Evolutionary conservation across 2,888 invertebrate species (phyloP), one percentile per base, ranked within the genome.

Genomic region (Julus scanicus): DNA sequence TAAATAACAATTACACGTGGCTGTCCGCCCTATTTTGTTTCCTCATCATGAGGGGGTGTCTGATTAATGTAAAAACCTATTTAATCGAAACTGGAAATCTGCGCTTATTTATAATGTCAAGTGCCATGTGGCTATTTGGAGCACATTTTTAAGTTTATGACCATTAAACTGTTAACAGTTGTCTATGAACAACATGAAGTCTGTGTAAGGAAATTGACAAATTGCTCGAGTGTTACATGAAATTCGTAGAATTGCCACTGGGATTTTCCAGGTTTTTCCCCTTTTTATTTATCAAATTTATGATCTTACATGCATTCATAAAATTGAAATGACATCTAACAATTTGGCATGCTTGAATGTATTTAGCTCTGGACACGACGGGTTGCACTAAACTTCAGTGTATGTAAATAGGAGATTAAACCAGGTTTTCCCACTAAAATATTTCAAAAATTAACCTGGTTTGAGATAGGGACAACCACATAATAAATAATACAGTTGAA

Each of bases 51-150:
- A 37, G 37, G 80, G 80, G 29, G 80, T 37, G 80, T 15, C 80
- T 80, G 37, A 80, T 80, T 80, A 80, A 80, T 80, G 80, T 37
- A 37, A 80, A 80, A 39, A 39, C 15, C 20, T 71, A 80, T 80
- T 80, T 80, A 37, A 80, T 80, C 80, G 37, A 80, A 80, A 37
- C 80, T 80, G 37, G 29, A 80, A 80, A 80, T 80, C 80, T 80
- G 37, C 15, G 2, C 15, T 80, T 80, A 37, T 80, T 80, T 80
- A 80, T 37, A 80, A 39, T 80, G 80, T 80, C 37, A 15, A 39
- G 13, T 80, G 2, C 11, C 80, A 37, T 39, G 80, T 13, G 5
- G 80, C 80, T 80, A 80, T 80, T 39, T 80, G 80, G 15, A 15
- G 37, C 80, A 9, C 29, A 39, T 80, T 37, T 37, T 15, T 11